phyloP scores from a whole-genome alignment of 1,140 invertebrate species.

The Zaprionus camerounensis region DNA sequence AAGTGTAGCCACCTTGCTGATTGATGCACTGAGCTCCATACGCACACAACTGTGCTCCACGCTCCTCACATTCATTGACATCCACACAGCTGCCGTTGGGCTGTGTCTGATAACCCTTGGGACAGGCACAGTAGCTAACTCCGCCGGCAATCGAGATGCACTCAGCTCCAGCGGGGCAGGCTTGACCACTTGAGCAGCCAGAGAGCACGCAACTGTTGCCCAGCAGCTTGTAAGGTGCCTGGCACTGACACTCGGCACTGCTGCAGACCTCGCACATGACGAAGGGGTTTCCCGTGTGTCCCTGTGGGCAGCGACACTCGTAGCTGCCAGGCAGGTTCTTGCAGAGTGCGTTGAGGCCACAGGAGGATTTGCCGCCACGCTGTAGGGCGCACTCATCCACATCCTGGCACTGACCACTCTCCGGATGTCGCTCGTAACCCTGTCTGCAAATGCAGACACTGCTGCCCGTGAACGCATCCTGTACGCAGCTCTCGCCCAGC shows the following conservation, averaged over 20 bases:
- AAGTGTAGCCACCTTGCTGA: constrained; percentile 90
- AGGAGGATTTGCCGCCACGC: constrained; percentile 89
- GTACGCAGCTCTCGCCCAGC: constrained; percentile 92
- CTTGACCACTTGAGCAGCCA: constrained; percentile 90
- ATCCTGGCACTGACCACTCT: constrained; percentile 91
- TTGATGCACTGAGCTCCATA: constrained; percentile 95
- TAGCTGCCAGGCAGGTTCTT: constrained; percentile 97
- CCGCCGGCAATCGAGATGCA: constrained; percentile 95
- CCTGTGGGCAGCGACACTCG: constrained; percentile 94
- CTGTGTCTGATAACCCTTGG: constrained; percentile 90
- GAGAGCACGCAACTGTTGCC: constrained; percentile 93
- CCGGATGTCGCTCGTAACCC: constrained; percentile 90
- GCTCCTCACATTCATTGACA: constrained; percentile 92
- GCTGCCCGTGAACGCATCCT: constrained; percentile 88
- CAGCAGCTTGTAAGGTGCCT: constrained; percentile 93
- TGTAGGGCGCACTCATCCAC: constrained; percentile 93
- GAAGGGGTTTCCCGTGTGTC: constrained; percentile 95
- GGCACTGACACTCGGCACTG: constrained; percentile 93
- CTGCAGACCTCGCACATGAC: constrained; percentile 93
- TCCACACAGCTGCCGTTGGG: constrained; percentile 91
- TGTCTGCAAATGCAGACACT: constrained; percentile 94
- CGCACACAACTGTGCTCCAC: constrained; percentile 89
- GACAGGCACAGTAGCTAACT: constrained; percentile 95
- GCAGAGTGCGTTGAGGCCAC: constrained; percentile 94
- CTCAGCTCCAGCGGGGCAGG: constrained; percentile 92